Conservation (phyloP, 2,797 vertebrate genomes). For the Echiichthys vipera region DNA sequence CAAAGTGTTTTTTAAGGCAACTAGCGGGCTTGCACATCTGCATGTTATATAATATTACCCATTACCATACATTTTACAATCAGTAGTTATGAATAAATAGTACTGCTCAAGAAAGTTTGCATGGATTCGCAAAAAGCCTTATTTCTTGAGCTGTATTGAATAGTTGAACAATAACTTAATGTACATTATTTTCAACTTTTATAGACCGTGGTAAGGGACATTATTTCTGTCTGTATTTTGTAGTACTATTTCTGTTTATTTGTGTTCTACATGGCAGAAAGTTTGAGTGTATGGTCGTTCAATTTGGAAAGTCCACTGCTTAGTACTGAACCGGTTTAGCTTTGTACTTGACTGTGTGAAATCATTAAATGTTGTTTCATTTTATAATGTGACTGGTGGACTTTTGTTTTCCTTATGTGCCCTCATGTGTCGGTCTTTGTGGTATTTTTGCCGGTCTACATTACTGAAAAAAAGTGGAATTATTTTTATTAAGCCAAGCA, state of each 20-base stretch:
- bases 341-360: conserved; percentile 74
- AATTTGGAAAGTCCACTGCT: conserved; percentile 37
- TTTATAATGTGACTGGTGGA: conserved; percentile 69
- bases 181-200: conserved; percentile 47
- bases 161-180: conserved; percentile 36
- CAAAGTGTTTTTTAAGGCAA: conserved; percentile 28
- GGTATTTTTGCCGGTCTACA: not conserved
- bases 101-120: conserved; percentile 56
- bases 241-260: conserved; percentile 48
- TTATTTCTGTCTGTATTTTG: conserved; percentile 50
- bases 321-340: conserved; percentile 55
- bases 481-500: not conserved
- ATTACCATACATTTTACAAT: conserved; percentile 45
- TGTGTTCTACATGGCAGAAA: conserved; percentile 45
- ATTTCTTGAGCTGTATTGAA: conserved; percentile 62
- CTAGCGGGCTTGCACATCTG: conserved; percentile 48
- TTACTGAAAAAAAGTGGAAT: not conserved
- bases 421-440: conserved; percentile 1
- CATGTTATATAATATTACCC: conserved; percentile 35
- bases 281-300: conserved; percentile 34
- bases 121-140: conserved; percentile 65
- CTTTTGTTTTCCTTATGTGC: conserved; percentile 53
- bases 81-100: conserved; percentile 20
- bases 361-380: conserved; percentile 82
- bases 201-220: conserved; percentile 26